Conservation (phyloP, 1,140 invertebrate genomes). For the Diorhabda sublineata region DNA sequence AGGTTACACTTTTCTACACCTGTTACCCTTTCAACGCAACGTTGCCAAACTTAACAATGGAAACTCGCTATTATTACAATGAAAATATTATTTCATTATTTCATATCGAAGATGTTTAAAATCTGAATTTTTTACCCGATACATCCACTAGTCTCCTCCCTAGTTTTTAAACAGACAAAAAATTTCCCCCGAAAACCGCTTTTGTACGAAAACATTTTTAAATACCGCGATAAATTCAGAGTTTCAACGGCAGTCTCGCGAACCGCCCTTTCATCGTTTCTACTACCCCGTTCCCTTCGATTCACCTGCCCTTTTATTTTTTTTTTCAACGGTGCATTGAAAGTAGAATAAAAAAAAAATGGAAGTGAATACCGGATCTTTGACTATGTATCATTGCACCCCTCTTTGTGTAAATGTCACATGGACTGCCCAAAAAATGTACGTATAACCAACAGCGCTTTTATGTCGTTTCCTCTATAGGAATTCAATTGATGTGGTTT, state of each 20-base stretch:
- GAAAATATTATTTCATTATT: background rate
- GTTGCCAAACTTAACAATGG: no score
- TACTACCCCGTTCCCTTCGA: constrained; percentile 1
- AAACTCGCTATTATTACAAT: background rate
- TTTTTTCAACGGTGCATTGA: background rate
- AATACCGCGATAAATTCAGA: constrained; percentile 7
- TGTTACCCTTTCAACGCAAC: no score
- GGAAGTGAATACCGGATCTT: background rate
- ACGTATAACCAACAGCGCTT: background rate
- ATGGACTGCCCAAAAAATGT: constrained; percentile 11
- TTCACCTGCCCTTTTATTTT: constrained; percentile 14
- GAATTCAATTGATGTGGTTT: constrained; percentile 9
- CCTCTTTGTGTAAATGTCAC: constrained; percentile 3
- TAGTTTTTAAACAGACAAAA: no score
- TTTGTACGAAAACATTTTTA: background rate
- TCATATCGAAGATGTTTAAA: background rate
- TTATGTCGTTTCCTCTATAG: background rate
- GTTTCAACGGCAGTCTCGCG: background rate
- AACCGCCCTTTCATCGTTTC: constrained; percentile 2
- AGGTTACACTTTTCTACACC: no score
- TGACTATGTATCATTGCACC: constrained; percentile 7
- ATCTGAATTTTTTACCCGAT: background rate
- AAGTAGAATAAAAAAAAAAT: background rate
- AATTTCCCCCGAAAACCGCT: no score
- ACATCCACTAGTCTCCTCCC: background rate